Evolutionary conservation across 2,888 invertebrate genomes (phyloP).

Genomic region (Philhelius pedissequus): DNA sequence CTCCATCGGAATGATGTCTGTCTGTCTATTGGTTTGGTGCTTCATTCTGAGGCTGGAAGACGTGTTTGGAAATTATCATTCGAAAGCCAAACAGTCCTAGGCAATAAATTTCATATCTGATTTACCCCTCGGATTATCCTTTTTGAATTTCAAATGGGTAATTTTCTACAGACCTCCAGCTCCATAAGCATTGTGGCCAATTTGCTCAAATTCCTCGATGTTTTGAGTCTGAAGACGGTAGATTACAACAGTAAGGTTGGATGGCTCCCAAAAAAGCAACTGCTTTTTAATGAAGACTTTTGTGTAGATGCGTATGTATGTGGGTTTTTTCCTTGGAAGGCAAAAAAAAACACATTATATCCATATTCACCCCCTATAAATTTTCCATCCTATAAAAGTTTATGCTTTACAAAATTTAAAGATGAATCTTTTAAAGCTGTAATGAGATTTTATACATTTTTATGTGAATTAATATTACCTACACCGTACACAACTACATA

Average conservation of each 20-base stretch:
- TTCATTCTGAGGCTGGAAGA: constrained; percentile 6
- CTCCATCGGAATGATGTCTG: constrained; percentile 35
- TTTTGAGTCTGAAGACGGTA: constrained; percentile 26
- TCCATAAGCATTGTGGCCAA: constrained; percentile 45
- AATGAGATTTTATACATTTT: constrained; percentile 45
- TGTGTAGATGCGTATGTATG: background rate
- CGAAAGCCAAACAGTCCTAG: constrained; percentile 67
- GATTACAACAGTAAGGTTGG: background rate
- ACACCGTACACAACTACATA: too few relatives aligned
- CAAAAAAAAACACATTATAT: background rate
- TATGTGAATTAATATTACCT: background rate
- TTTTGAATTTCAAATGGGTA: constrained; percentile 65
- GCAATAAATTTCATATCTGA: constrained; percentile 68
- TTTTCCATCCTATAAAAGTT: constrained; percentile 3
- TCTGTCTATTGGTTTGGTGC: background rate
- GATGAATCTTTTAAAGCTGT: constrained; percentile 34
- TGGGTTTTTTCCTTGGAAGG: background rate
- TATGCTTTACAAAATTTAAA: constrained; percentile 28
- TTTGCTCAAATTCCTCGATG: constrained; percentile 54
- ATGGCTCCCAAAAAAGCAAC: background rate
- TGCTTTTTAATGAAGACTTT: constrained; percentile 31
- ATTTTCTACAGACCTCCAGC: constrained; percentile 29
- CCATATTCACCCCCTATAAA: background rate
- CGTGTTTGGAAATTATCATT: constrained; percentile 69
- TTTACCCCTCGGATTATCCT: constrained; percentile 63